phyloP scores from a whole-genome alignment of 2,888 invertebrate genomes.

The Acanthococcus lagerstroemiae region DNA sequence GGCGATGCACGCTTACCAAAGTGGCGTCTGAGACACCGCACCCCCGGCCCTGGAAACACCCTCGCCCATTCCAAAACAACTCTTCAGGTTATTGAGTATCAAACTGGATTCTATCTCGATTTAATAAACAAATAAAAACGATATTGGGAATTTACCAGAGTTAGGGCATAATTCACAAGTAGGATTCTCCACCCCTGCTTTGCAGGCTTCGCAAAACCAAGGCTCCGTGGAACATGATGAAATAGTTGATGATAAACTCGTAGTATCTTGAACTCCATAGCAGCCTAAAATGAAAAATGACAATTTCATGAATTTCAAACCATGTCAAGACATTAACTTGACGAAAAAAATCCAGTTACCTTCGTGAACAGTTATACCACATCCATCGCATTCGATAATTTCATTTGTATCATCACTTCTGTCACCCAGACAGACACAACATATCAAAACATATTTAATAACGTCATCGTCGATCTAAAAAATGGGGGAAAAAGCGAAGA shows the following conservation, averaged over 20 bases:
- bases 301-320: too few species aligned
- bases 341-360: conserved; percentile 50
- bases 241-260: conserved; percentile 78
- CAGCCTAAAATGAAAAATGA: conserved; percentile 51
- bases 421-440: conserved; percentile 87
- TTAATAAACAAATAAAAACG: too few species aligned
- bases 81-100: too few species aligned
- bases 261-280: conserved; percentile 86
- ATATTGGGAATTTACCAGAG: conserved; percentile 47
- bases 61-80: too few species aligned
- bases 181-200: conserved; percentile 77
- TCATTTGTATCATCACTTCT: conserved; percentile 88
- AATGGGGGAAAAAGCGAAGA: too few species aligned
- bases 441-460: conserved; percentile 59
- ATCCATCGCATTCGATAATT: conserved; percentile 94
- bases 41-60: too few species aligned
- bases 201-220: conserved; percentile 99
- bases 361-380: conserved; percentile 93
- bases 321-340: too few species aligned
- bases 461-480: conserved; percentile 32
- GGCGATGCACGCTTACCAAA: too few species aligned
- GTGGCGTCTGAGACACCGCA: too few species aligned
- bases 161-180: conserved; percentile 94
- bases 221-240: conserved; percentile 94
- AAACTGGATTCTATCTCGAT: too few species aligned